Evolutionary conservation across 1,140 invertebrate genomes (phyloP).

Genomic region (Papilio xuthus): DNA sequence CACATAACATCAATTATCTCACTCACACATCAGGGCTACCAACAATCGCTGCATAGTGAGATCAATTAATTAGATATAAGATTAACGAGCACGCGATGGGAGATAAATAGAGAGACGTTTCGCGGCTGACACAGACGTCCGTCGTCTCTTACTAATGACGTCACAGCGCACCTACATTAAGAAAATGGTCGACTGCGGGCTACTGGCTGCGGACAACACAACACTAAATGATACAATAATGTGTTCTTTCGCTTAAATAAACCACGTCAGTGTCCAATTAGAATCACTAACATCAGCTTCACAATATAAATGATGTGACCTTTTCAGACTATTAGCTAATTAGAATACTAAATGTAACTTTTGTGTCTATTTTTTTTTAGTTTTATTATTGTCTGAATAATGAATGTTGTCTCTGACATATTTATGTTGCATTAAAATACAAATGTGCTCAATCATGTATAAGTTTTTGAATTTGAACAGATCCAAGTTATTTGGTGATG

Average conservation of each 20-base stretch:
- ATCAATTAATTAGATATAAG: slow-evolving; percentile 37
- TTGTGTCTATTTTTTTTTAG: too few relatives aligned
- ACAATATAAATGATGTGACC: background rate
- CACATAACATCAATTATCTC: background rate
- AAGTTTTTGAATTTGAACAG: background rate
- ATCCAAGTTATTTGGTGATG: background rate
- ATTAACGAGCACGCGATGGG: slow-evolving; percentile 31
- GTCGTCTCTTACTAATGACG: slow-evolving; percentile 15
- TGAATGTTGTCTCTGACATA: too few relatives aligned
- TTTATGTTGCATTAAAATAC: too few relatives aligned
- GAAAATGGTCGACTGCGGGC: background rate
- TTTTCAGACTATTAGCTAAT: background rate
- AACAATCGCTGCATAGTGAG: background rate
- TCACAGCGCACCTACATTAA: slow-evolving; percentile 13
- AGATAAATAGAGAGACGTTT: slow-evolving; percentile 28
- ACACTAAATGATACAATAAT: background rate
- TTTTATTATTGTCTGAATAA: too few relatives aligned
- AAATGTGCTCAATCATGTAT: background rate
- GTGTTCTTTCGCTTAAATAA: background rate
- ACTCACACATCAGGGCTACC: background rate
- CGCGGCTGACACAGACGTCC: slow-evolving; percentile 1
- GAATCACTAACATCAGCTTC: background rate
- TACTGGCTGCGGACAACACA: background rate
- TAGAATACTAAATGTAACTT: background rate
- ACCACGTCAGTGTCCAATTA: background rate